phyloP scores from a whole-genome alignment of 1,140 invertebrate species.

The Drosophila hydei region DNA sequence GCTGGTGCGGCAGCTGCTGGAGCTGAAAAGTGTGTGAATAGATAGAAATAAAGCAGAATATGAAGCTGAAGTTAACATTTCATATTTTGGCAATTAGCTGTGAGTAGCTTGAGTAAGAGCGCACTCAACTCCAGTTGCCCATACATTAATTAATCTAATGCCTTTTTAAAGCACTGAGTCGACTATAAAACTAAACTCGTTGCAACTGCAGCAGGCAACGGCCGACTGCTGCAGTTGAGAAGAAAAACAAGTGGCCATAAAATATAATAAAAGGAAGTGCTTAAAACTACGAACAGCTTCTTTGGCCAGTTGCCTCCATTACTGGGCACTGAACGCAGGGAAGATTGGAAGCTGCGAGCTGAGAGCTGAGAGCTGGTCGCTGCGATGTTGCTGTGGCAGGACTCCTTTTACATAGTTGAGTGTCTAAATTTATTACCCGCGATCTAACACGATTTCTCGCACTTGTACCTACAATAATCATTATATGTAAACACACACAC shows the following conservation, averaged over 20 bases:
- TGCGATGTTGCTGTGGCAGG: conserved; percentile 40
- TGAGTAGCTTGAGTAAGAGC: neutral
- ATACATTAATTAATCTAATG: conserved; percentile 44
- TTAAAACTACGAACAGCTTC: conserved; percentile 67
- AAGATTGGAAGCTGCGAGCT: neutral
- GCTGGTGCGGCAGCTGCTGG: neutral
- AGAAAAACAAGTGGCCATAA: conserved; percentile 78
- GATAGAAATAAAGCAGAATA: neutral
- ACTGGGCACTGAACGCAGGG: conserved; percentile 5
- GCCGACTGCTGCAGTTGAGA: conserved; percentile 22
- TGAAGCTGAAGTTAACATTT: neutral
- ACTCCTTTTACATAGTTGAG: conserved; percentile 80
- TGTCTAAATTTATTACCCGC: conserved; percentile 82
- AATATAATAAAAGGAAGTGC: conserved; percentile 82
- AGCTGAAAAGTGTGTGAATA: neutral
- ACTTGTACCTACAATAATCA: conserved; percentile 83
- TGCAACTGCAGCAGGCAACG: conserved; percentile 33
- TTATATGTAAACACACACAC: conserved; percentile 71
- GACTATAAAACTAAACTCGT: conserved; percentile 58
- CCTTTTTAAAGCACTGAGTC: conserved; percentile 54
- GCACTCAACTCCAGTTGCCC: neutral
- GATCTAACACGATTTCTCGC: conserved; percentile 82
- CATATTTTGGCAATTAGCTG: conserved; percentile 5
- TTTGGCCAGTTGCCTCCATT: conserved; percentile 10
- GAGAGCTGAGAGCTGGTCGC: conserved; percentile 14